Evolutionary conservation across 1,140 invertebrate genomes (phyloP).

Genomic region (Brachionus asplanchnoidis): DNA sequence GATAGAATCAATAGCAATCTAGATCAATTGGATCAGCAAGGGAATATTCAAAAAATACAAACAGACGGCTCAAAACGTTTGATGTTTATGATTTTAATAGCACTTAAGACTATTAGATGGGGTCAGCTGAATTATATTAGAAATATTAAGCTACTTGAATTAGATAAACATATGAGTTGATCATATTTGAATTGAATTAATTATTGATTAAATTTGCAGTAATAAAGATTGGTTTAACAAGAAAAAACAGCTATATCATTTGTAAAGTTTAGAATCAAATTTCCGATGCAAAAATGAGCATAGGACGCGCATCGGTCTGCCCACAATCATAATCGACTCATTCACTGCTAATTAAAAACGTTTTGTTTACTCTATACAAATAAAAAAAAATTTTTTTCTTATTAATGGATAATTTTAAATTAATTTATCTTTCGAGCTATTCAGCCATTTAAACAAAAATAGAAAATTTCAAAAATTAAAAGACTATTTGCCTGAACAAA

Average conservation of each 20-base stretch:
- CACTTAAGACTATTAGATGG: neutral
- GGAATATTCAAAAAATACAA: neutral
- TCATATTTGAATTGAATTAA: conserved; percentile 11
- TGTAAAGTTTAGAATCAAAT: conserved; percentile 3
- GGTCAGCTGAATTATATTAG: neutral
- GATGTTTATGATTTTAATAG: neutral
- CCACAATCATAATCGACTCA: neutral
- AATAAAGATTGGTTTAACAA: neutral
- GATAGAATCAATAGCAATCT: too few relatives aligned
- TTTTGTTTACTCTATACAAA: conserved; percentile 5
- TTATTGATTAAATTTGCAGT: neutral
- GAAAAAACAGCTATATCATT: neutral
- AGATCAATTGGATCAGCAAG: neutral
- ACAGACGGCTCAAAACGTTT: neutral
- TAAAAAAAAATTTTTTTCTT: neutral
- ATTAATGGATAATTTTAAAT: conserved; percentile 29
- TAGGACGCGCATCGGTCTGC: neutral
- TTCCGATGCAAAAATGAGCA: neutral
- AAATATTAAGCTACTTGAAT: neutral
- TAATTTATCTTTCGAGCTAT: conserved; percentile 21
- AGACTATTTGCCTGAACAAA: neutral
- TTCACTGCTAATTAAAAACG: conserved; percentile 23
- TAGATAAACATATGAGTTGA: conserved; percentile 11
- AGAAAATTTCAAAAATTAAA: neutral
- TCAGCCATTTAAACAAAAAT: neutral